These are phyloP conservation scores for Prosopocoilus inquinatus DNA, from an alignment of 2,888 invertebrate species.

Conservation along the genomic window DNA sequence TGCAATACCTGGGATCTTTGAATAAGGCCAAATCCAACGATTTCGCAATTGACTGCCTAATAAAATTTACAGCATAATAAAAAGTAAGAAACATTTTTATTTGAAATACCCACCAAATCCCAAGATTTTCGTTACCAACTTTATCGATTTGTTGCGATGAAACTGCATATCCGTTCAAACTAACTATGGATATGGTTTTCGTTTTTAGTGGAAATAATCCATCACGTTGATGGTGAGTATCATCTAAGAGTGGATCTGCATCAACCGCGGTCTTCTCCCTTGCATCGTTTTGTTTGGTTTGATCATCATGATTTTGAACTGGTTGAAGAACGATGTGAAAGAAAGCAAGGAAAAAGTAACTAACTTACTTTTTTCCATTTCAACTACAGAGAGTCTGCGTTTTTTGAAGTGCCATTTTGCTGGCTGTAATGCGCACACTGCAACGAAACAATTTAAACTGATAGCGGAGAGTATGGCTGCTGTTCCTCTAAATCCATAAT, in stretches of 20 bases:
- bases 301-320: background rate
- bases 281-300: background rate
- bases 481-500: conserved; percentile 71
- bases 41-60: conserved; percentile 56
- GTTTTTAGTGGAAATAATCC: background rate
- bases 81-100: background rate
- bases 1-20: conserved; percentile 64
- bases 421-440: conserved; percentile 71
- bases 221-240: no score
- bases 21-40: conserved; percentile 62
- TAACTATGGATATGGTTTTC: conserved; percentile 13
- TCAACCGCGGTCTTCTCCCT: background rate
- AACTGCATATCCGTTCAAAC: conserved; percentile 17
- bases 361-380: conserved; percentile 16
- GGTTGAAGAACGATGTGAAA: background rate
- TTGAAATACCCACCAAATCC: conserved; percentile 1
- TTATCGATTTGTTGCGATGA: conserved; percentile 5
- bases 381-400: conserved; percentile 33
- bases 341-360: background rate
- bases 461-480: conserved; percentile 65
- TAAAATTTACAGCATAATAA: conserved; percentile 24
- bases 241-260: no score
- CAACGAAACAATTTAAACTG: conserved; percentile 65
- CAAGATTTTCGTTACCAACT: background rate
- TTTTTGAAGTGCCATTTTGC: conserved; percentile 68